phyloP scores from a whole-genome alignment of 2,888 invertebrate genomes.

The Campoplex nolae region DNA sequence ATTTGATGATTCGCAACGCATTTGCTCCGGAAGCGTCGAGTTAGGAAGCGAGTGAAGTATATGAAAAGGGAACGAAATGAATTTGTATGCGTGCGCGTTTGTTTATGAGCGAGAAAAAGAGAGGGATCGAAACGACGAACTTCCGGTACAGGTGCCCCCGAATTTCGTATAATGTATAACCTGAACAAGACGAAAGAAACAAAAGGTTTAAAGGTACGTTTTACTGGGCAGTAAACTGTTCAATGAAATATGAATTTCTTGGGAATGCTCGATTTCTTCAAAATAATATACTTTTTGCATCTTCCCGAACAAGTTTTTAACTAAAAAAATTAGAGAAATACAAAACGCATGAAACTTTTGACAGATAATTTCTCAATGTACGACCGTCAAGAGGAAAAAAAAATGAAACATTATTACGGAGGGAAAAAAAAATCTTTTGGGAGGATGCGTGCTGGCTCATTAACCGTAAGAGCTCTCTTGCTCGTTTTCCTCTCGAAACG shows the following conservation, averaged over 20 bases:
- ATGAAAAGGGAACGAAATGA: slow-evolving; percentile 7
- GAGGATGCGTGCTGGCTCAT: slow-evolving; percentile 51
- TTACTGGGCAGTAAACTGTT: not conserved
- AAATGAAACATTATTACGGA: slow-evolving; percentile 63
- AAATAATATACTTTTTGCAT: not conserved
- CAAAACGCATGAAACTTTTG: slow-evolving; percentile 6
- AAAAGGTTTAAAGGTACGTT: not conserved
- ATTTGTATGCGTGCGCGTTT: slow-evolving; percentile 1
- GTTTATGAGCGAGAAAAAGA: not conserved
- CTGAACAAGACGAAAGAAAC: not conserved
- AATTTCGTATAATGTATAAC: not conserved
- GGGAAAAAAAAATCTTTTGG: slow-evolving; percentile 54
- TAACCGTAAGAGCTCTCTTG: slow-evolving; percentile 56
- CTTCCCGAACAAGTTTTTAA: not conserved
- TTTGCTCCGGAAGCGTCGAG: slow-evolving; percentile 36
- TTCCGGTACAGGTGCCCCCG: slow-evolving; percentile 57
- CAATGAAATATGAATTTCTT: not conserved
- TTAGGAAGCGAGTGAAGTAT: not conserved
- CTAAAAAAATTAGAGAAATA: not conserved
- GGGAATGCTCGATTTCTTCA: not conserved
- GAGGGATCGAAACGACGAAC: slow-evolving; percentile 2
- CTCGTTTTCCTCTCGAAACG: slow-evolving; percentile 27
- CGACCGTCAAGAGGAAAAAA: slow-evolving; percentile 17
- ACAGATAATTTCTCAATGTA: slow-evolving; percentile 22
- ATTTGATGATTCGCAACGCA: slow-evolving; percentile 39